A percentile compares a stretch with the other conserved stretches of the same genome.
Conservation (phyloP, 2,113 vertebrate species). For the Ramphastos sulfuratus region DNA sequence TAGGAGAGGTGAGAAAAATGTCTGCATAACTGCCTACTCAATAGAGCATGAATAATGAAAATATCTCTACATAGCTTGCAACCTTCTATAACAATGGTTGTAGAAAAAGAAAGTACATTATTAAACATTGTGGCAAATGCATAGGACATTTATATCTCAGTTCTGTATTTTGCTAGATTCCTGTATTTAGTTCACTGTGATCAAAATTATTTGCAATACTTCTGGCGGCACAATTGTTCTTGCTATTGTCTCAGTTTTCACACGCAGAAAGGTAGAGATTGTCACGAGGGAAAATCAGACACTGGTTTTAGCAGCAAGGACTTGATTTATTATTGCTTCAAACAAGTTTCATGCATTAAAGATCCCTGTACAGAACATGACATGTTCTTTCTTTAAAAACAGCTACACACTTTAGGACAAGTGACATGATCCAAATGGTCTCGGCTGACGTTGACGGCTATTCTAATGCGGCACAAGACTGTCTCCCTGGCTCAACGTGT, state of each 20-base stretch:
- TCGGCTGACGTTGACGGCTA: constrained; percentile 64
- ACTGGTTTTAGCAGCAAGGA: constrained; percentile 63
- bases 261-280: background rate
- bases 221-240: background rate
- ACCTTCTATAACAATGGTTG: background rate
- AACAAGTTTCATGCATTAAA: constrained; percentile 76
- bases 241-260: constrained; percentile 31
- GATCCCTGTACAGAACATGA: constrained; percentile 70
- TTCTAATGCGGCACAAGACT: constrained; percentile 65
- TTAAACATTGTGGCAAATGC: constrained; percentile 26
- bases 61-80: constrained; percentile 32
- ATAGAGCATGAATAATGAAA: constrained; percentile 58
- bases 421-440: constrained; percentile 74
- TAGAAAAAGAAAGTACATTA: constrained; percentile 16
- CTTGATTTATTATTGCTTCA: constrained; percentile 75
- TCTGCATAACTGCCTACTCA: constrained; percentile 52
- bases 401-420: constrained; percentile 66
- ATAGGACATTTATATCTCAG: constrained; percentile 13
- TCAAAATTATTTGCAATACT: constrained; percentile 31
- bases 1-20: constrained; percentile 54
- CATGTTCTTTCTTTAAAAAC: constrained; percentile 71
- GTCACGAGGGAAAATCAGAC: constrained; percentile 53
- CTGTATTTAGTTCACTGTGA: constrained; percentile 29
- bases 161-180: constrained; percentile 42
- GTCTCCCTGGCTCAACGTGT: constrained; percentile 8